phyloP scores from a whole-genome alignment of 1,140 invertebrate species.

The Telenomus remus region DNA sequence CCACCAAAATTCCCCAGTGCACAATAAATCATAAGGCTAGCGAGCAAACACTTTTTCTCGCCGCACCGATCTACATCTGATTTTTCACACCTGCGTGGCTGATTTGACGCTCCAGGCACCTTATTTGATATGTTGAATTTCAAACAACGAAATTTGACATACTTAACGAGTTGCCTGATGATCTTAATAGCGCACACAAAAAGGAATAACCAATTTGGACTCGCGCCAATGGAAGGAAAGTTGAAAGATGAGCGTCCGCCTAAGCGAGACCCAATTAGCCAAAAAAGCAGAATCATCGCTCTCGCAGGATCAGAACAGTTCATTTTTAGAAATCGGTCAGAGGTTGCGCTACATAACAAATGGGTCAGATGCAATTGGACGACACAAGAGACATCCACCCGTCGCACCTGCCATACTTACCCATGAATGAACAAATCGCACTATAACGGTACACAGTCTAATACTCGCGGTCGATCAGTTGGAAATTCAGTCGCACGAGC shows the following conservation, averaged over 20 bases:
- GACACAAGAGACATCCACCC: constrained; percentile 24
- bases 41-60: constrained; percentile 13
- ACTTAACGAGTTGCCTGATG: constrained; percentile 53
- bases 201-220: constrained; percentile 37
- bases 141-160: constrained; percentile 49
- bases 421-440: constrained; percentile 30
- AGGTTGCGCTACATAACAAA: constrained; percentile 31
- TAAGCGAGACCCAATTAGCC: constrained; percentile 46
- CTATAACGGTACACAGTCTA: constrained; percentile 35
- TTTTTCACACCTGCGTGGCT: constrained; percentile 60
- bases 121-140: constrained; percentile 60
- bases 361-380: constrained; percentile 41
- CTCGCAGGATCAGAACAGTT: background rate
- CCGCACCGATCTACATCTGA: constrained; percentile 38
- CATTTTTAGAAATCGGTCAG: constrained; percentile 12
- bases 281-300: constrained; percentile 13
- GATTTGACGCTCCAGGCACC: constrained; percentile 34
- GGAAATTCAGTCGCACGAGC: background rate
- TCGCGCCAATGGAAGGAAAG: constrained; percentile 20
- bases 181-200: constrained; percentile 47
- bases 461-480: constrained; percentile 21
- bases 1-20: constrained; percentile 21
- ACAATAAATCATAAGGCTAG: constrained; percentile 59
- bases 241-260: constrained; percentile 21
- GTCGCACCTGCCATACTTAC: constrained; percentile 33